Conservation (phyloP, 1,140 invertebrate genomes). For the Drosophila dunni region DNA sequence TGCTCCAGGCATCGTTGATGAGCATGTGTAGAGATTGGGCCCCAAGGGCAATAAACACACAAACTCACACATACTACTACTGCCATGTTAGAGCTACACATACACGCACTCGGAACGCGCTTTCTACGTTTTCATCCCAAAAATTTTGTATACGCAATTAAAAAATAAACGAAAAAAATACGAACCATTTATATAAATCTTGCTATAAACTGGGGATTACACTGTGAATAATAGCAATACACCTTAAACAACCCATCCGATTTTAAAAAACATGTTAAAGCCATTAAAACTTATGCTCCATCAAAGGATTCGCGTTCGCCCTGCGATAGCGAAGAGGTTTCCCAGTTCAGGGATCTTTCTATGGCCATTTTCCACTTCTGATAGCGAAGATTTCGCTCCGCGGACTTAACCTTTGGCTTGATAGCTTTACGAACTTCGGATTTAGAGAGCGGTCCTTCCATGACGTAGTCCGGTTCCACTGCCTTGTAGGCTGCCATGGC, state of each 20-base stretch:
- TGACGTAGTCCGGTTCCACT: conserved; percentile 86
- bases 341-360: conserved; percentile 92
- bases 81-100: conserved; percentile 61
- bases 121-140: conserved; percentile 73
- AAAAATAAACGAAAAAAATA: conserved; percentile 48
- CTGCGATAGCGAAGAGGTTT: conserved; percentile 81
- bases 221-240: not conserved
- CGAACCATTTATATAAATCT: not conserved
- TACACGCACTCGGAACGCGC: conserved; percentile 56
- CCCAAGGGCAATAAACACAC: conserved; percentile 11
- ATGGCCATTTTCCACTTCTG: conserved; percentile 94
- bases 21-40: conserved; percentile 48
- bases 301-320: conserved; percentile 72
- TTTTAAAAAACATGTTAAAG: not conserved
- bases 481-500: conserved; percentile 92
- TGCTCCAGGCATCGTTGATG: conserved; percentile 53
- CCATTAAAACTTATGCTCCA: conserved; percentile 40
- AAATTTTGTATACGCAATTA: conserved; percentile 69
- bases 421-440: conserved; percentile 85
- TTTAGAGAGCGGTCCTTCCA: conserved; percentile 83
- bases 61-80: conserved; percentile 33
- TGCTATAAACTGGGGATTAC: not conserved
- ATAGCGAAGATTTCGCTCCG: conserved; percentile 90
- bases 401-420: conserved; percentile 87
- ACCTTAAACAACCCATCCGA: not conserved